Evolutionary conservation across 2,113 vertebrate species (phyloP).

Genomic region (Zootoca vivipara): DNA sequence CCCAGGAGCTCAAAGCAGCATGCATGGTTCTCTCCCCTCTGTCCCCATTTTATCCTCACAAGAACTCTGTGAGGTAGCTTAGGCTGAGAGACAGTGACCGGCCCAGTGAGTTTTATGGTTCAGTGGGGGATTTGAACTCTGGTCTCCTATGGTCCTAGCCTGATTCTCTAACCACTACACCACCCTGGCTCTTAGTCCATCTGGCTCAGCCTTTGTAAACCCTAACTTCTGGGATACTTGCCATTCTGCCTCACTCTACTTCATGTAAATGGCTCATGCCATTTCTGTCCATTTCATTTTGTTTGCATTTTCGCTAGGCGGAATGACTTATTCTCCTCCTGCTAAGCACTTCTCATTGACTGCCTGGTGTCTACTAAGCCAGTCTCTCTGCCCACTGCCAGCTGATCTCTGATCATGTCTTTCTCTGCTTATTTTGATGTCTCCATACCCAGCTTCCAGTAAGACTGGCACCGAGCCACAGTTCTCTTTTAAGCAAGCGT

Average conservation of each 20-base stretch:
- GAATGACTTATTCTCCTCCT: neutral
- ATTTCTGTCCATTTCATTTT: neutral
- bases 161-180: too few species aligned
- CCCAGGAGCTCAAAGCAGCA: too few species aligned
- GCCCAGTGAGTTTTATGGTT: too few species aligned
- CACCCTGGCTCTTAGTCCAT: neutral
- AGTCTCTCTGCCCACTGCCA: neutral
- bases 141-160: too few species aligned
- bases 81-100: too few species aligned
- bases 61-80: too few species aligned
- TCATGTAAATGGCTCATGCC: neutral
- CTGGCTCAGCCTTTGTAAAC: neutral
- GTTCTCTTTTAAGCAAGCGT: constrained; percentile 10
- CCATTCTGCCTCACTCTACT: neutral
- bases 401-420: neutral
- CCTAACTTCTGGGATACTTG: neutral
- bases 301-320: neutral
- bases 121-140: too few species aligned
- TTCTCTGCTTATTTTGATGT: neutral
- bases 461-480: rapidly evolving
- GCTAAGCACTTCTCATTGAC: neutral
- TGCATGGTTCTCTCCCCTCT: too few species aligned
- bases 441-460: neutral
- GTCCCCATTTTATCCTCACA: too few species aligned
- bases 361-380: neutral